phyloP scores from a whole-genome alignment of 2,888 invertebrate genomes.

The Coenonympha arcania region DNA sequence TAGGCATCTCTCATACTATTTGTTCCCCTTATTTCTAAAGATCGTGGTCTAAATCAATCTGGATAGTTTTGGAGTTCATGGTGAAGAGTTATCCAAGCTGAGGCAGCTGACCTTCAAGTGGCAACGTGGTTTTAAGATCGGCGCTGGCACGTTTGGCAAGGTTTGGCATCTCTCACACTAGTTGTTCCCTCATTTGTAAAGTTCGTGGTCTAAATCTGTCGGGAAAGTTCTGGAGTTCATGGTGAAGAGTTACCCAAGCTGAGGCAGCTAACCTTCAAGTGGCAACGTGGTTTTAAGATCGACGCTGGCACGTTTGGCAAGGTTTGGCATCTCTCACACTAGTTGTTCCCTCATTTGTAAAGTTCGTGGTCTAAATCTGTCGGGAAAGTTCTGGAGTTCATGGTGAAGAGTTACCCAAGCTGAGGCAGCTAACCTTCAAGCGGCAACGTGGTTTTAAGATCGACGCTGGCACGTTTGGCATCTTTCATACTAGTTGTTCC shows the following conservation, averaged over 20 bases:
- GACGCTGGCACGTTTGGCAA: constrained; percentile 96
- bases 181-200: no score
- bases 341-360: no score
- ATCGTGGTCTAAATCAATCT: no score
- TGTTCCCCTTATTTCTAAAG: no score
- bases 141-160: constrained; percentile 94
- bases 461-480: constrained; percentile 83
- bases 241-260: constrained; percentile 79
- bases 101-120: constrained; percentile 90
- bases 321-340: constrained; percentile 44
- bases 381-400: constrained; percentile 45
- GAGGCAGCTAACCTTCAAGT: constrained; percentile 88
- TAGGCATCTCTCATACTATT: no score
- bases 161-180: constrained; percentile 38
- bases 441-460: constrained; percentile 95
- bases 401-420: constrained; percentile 77
- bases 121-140: constrained; percentile 93
- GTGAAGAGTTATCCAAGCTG: constrained; percentile 79
- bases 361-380: no score
- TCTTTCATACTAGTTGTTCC: no score
- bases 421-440: constrained; percentile 86
- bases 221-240: constrained; percentile 46
- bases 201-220: no score
- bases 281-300: constrained; percentile 93
- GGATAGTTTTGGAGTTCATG: constrained; percentile 46